Percentiles rank a stretch among this genome's conserved stretches.
Conservation (phyloP, 2,113 vertebrate species). For the Pterophyllum scalare region DNA sequence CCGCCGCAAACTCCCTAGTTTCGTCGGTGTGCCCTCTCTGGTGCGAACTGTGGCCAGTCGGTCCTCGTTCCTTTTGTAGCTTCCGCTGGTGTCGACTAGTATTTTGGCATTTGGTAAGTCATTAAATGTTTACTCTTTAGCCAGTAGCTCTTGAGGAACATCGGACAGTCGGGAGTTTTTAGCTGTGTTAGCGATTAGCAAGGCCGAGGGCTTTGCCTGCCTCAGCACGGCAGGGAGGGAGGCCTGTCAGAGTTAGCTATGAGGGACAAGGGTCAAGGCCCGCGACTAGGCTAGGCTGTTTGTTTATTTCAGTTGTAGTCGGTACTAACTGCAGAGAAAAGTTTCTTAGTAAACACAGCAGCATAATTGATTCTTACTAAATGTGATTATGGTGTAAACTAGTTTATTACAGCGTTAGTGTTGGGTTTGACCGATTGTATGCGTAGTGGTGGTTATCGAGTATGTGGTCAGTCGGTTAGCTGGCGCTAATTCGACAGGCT, state of each 20-base stretch:
- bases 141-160: not conserved
- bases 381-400: not conserved
- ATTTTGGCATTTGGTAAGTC: conserved; percentile 77
- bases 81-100: conserved; percentile 48
- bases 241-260: conserved; percentile 72
- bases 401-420: not conserved
- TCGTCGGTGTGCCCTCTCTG: conserved; percentile 53
- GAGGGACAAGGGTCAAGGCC: conserved; percentile 74
- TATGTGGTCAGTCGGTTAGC: conserved; percentile 34
- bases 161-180: conserved; percentile 29
- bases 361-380: not conserved
- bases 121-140: conserved; percentile 9
- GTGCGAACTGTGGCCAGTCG: conserved; percentile 28
- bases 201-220: conserved; percentile 65
- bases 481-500: conserved; percentile 21
- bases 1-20: conserved; percentile 45
- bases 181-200: conserved; percentile 48
- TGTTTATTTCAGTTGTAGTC: conserved; percentile 60
- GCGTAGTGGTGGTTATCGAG: conserved; percentile 19
- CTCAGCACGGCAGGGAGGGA: conserved; percentile 15
- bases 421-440: not conserved
- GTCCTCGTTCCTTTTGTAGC: conserved; percentile 20
- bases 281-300: conserved; percentile 41
- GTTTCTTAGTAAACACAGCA: not conserved
- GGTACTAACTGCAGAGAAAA: not conserved